phyloP scores from a whole-genome alignment of 2,888 invertebrate genomes.

The Amphipoea oculea region DNA sequence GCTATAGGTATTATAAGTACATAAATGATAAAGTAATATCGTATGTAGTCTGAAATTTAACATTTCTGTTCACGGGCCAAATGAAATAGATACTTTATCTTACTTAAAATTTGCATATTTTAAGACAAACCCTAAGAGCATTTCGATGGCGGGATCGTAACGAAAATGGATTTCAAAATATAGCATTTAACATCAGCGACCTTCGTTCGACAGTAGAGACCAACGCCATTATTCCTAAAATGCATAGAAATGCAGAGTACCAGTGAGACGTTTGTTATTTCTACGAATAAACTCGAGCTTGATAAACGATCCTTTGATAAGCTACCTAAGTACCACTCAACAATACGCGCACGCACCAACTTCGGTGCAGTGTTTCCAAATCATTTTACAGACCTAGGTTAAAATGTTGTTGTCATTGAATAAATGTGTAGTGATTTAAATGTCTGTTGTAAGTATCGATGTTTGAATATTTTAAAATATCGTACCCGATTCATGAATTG shows the following conservation, averaged over 20 bases:
- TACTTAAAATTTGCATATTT: not conserved
- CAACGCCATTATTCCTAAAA: slow-evolving; percentile 12
- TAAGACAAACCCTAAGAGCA: not conserved
- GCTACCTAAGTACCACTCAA: not conserved
- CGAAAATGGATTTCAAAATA: not conserved
- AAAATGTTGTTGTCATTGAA: slow-evolving; percentile 49
- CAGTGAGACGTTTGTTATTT: slow-evolving; percentile 17
- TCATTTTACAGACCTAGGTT: slow-evolving; percentile 13
- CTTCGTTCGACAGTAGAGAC: not conserved
- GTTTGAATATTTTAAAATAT: slow-evolving; percentile 38
- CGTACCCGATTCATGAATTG: slow-evolving; percentile 22
- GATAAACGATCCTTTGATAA: slow-evolving; percentile 36
- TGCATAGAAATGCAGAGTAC: not conserved
- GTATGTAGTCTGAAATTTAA: not conserved
- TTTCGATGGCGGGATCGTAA: not conserved
- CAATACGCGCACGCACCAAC: slow-evolving; percentile 5
- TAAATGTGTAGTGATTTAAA: slow-evolving; percentile 48
- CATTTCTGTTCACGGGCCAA: not conserved
- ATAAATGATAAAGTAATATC: not conserved
- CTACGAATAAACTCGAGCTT: slow-evolving; percentile 30
- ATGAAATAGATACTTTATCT: slow-evolving; percentile 6
- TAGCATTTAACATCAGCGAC: not conserved
- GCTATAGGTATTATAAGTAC: not conserved
- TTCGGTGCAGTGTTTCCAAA: not conserved
- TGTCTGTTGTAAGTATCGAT: slow-evolving; percentile 46